Conservation (phyloP, 2,888 invertebrate genomes). For the Hirtodrosophila histrioides region DNA sequence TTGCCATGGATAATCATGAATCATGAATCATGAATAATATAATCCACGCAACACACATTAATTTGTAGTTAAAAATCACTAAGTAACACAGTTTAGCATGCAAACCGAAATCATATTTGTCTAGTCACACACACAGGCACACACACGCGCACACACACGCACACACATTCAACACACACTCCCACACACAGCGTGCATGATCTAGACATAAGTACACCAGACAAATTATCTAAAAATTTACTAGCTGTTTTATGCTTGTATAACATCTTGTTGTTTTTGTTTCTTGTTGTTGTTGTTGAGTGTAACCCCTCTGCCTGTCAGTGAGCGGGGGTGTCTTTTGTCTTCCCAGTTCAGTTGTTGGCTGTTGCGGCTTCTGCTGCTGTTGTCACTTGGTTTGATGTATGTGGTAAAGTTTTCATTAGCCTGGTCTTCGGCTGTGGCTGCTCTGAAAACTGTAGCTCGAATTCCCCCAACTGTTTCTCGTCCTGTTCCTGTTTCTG, state of each 20-base stretch:
- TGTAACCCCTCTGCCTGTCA: background rate
- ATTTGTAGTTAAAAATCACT: conserved; percentile 43
- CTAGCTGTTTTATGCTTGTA: conserved; percentile 65
- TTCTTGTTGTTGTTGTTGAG: conserved; percentile 15
- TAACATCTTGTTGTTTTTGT: conserved; percentile 51
- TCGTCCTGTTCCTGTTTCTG: background rate
- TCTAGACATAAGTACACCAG: conserved; percentile 77
- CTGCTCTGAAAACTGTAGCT: background rate
- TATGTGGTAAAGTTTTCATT: conserved; percentile 75
- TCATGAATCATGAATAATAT: background rate
- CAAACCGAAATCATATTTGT: conserved; percentile 35
- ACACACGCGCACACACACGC: conserved; percentile 9
- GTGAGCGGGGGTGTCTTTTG: conserved; percentile 18
- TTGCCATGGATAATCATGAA: conserved; percentile 34
- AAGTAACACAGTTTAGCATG: conserved; percentile 56
- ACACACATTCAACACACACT: conserved; percentile 14
- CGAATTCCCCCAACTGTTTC: too few species aligned
- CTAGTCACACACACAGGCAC: conserved; percentile 37
- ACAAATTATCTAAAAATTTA: conserved; percentile 77
- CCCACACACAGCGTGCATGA: conserved; percentile 36
- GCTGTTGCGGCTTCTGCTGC: conserved; percentile 52
- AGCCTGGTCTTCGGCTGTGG: conserved; percentile 35
- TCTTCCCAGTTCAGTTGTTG: conserved; percentile 55
- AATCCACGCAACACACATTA: conserved; percentile 11
- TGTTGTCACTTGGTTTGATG: conserved; percentile 77